Base-by-base conservation (phyloP, 1,140 invertebrate species). In the Neelides sp. region DNA sequence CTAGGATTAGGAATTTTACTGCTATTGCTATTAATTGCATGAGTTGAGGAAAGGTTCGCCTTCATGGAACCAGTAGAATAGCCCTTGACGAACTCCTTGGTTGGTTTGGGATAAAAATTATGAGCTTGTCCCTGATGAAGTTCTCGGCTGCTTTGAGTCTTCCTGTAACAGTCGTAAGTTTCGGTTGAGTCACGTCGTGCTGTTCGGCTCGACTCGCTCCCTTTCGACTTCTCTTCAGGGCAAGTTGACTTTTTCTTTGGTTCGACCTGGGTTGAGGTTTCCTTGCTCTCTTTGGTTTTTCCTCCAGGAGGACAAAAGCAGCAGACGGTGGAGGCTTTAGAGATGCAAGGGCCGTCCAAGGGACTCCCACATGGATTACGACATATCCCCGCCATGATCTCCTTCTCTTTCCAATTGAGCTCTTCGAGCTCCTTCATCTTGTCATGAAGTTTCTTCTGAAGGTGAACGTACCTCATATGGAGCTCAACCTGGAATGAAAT, bases 401-500 rank as follows among this genome's bases (percentile, higher is more conserved):
- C 82, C 48, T 82, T 75, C 67, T 93, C 89, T 32, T 83, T 74
- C 23, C 87, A 71, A 62, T 81, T 85, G 2, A 93, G 69, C 45
- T 82, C 74, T 62, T 91, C 85, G 27, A 92, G 66, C 70, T 93
- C 87, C 39, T 77, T 74, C 69, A 89, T 78, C 66, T 90, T 89
- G n/a, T 78, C 77, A 65, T 90, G 84, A 5, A 93, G 69, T 23
- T 84, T 73, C 55, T 81, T 77, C 69, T 91, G 87, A 4, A 92
- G 70, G 56, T 90, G 82, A 37, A 92, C 85, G 61, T 90, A 92
- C 36, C 86, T 77, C 74, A 92, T 88, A 63, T 92, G 86, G 2
- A 92, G 73, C 64, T 89, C 85, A 19, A 86, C 83, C 76, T 77
- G 55, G 28, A 64, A 32, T 32, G n/a, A 32, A 32, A 32, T 32